These are phyloP conservation scores for Origma solitaria DNA, from an alignment of 2,113 vertebrate genomes.

Conservation along the genomic window DNA sequence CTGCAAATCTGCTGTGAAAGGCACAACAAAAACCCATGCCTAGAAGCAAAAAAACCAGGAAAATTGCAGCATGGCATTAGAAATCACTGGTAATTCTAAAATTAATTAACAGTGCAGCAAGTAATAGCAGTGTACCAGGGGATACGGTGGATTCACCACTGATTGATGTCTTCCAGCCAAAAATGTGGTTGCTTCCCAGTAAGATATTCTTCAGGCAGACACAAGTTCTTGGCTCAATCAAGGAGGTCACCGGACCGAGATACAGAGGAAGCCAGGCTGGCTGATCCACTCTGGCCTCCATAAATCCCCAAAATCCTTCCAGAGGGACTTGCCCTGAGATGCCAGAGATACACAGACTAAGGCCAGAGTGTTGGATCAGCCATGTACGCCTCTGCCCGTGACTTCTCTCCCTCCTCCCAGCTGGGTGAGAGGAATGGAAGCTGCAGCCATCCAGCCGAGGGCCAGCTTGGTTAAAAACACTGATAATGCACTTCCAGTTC, in stretches of 20 bases:
- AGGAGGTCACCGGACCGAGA: neutral
- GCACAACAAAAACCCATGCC: neutral
- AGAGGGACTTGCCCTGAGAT: too few species aligned
- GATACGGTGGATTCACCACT: neutral
- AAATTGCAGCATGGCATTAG: neutral
- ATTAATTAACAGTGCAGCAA: conserved; percentile 8
- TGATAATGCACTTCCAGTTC: neutral
- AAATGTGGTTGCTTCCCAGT: neutral
- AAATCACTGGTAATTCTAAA: neutral
- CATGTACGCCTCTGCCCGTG: fast-evolving
- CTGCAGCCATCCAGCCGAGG: neutral
- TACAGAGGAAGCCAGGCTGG: neutral
- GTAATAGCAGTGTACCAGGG: neutral
- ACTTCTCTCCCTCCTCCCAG: neutral
- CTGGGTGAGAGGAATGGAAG: neutral
- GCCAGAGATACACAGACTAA: neutral
- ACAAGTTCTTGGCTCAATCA: neutral
- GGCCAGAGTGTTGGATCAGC: neutral
- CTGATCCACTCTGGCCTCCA: neutral
- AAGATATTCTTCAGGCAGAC: neutral
- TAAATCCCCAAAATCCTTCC: neutral
- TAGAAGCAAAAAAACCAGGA: neutral
- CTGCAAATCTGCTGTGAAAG: neutral
- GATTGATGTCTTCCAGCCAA: conserved; percentile 18
- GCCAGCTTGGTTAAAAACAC: neutral